phyloP scores from a whole-genome alignment of 2,797 vertebrate genomes.

The Lerista edwardsae region DNA sequence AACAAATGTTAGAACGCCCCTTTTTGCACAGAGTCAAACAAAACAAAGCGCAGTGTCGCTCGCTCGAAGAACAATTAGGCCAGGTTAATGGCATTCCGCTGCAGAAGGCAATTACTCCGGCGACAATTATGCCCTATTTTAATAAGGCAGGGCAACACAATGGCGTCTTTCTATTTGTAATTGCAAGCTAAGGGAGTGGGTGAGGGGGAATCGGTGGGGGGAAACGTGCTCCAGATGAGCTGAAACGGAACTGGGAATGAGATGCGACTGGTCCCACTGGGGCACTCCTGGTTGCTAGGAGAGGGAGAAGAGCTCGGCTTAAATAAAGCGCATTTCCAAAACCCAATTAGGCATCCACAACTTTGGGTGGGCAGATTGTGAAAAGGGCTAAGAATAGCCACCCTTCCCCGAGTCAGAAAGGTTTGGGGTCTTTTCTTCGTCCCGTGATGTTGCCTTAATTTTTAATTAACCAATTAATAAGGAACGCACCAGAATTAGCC shows the following conservation, averaged over 20 bases:
- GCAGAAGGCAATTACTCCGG: conserved; percentile 55
- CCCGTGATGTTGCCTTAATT: not conserved
- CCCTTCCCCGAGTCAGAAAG: not conserved
- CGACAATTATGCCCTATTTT: conserved; percentile 52
- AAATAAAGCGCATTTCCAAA: conserved; percentile 54
- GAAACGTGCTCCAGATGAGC: conserved; percentile 14
- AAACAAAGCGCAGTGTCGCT: conserved; percentile 47
- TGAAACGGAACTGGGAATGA: not conserved
- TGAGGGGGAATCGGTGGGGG: conserved; percentile 34
- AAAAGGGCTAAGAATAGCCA: conserved; percentile 56
- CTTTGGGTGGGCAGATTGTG: conserved; percentile 34
- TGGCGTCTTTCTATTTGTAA: conserved; percentile 56
- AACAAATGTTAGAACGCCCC: conserved; percentile 42
- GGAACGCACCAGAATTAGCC: too few species aligned
- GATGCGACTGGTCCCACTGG: conserved; percentile 37
- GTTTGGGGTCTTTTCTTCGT: fast-evolving
- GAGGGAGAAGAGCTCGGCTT: conserved; percentile 27
- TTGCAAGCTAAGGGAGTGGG: conserved; percentile 45
- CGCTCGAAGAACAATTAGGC: conserved; percentile 27
- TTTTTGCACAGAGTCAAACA: conserved; percentile 42
- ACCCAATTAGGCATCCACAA: conserved; percentile 33
- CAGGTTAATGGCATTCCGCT: conserved; percentile 52
- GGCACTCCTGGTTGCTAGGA: conserved; percentile 59
- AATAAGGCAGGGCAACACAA: conserved; percentile 50
- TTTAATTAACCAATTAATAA: too few species aligned